Conservation (phyloP, 2,113 vertebrate genomes). For the Laticauda laticaudata region DNA sequence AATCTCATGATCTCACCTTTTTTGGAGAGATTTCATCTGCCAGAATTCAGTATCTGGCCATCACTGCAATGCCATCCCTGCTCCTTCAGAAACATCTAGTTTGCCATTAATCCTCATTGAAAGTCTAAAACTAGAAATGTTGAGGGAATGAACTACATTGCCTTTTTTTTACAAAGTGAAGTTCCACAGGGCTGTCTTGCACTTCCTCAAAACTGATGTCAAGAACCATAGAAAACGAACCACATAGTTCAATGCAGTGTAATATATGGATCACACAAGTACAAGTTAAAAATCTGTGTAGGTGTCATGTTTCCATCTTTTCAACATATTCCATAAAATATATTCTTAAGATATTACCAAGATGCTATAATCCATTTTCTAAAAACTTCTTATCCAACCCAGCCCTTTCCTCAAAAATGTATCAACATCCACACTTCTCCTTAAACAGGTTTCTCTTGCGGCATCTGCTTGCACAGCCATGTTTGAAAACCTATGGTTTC, state of each 20-base stretch:
- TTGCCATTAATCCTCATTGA: not conserved
- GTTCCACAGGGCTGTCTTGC: not conserved
- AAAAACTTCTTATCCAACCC: constrained; percentile 15
- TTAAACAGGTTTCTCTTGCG: constrained; percentile 43
- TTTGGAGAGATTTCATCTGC: not conserved
- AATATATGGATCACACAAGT: not conserved
- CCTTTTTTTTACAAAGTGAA: not conserved
- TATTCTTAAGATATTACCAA: constrained; percentile 37
- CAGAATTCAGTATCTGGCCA: not conserved
- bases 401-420: constrained; percentile 38
- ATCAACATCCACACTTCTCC: constrained; percentile 54
- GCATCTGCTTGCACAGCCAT: constrained; percentile 20
- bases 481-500: constrained; percentile 21
- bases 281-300: constrained; percentile 5
- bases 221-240: constrained; percentile 3
- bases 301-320: not conserved
- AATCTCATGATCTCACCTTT: not conserved
- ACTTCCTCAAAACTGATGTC: not conserved
- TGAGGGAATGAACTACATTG: not conserved
- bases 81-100: not conserved
- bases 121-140: not conserved
- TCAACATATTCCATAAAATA: not conserved
- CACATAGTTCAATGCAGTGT: not conserved
- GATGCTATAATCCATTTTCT: constrained; percentile 39
- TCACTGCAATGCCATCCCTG: not conserved